phyloP scores from a whole-genome alignment of 2,888 invertebrate genomes.

The Hemicrepidius hirtus region DNA sequence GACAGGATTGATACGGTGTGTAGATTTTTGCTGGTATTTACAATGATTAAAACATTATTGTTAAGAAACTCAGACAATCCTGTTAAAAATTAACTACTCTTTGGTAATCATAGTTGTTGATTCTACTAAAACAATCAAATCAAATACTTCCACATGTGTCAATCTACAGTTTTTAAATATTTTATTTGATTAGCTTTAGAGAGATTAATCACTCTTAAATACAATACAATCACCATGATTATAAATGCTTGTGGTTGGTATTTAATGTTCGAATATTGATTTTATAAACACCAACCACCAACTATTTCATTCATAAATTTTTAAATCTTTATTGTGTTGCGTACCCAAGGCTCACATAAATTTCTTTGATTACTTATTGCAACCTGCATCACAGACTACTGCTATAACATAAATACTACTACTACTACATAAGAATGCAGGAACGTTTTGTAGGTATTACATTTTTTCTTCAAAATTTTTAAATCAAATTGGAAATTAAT shows the following conservation, averaged over 20 bases:
- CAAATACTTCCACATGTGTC: slow-evolving; percentile 22
- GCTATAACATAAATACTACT: too few relatives aligned
- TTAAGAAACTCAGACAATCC: slow-evolving; percentile 34
- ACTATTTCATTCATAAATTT: too few relatives aligned
- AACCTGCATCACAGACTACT: too few relatives aligned
- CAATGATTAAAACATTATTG: slow-evolving; percentile 26
- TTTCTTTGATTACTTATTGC: too few relatives aligned
- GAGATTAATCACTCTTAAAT: slow-evolving; percentile 6
- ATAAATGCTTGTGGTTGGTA: not conserved
- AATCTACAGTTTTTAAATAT: slow-evolving; percentile 9
- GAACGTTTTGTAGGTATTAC: too few relatives aligned
- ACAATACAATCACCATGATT: slow-evolving; percentile 9
- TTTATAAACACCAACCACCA: too few relatives aligned
- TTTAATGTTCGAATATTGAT: not conserved
- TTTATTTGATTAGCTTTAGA: slow-evolving; percentile 10
- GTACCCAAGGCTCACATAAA: too few relatives aligned
- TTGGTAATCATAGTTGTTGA: slow-evolving; percentile 9
- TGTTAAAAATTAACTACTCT: slow-evolving; percentile 18
- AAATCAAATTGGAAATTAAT: too few relatives aligned
- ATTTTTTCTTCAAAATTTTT: too few relatives aligned
- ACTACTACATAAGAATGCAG: too few relatives aligned
- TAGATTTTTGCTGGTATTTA: not conserved
- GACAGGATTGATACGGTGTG: slow-evolving; percentile 4
- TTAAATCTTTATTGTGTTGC: too few relatives aligned
- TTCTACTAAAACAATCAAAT: slow-evolving; percentile 22